Percentiles rank a stretch among this genome's conserved stretches.
Evolutionary conservation across 2,888 invertebrate genomes (phyloP).

Genomic region (Folsomia manolachei): DNA sequence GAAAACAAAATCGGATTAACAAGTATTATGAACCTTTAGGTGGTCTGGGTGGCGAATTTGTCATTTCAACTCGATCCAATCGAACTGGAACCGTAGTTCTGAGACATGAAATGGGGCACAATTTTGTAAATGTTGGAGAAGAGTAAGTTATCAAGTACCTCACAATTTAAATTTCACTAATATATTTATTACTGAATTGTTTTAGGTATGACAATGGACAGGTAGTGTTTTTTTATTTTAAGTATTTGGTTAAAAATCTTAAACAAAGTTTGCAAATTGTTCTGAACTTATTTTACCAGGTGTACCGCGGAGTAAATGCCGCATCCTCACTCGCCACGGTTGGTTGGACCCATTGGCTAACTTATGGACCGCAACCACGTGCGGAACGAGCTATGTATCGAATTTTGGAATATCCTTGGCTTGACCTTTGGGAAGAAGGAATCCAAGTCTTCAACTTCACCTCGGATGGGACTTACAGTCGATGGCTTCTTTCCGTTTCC

Average conservation of each 20-base stretch:
- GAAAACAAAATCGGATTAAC: too few species aligned
- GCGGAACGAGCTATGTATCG: constrained; percentile 42
- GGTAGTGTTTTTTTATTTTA: too few species aligned
- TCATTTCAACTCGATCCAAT: constrained; percentile 34
- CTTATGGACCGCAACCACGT: constrained; percentile 15
- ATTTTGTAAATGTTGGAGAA: constrained; percentile 35
- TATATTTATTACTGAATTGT: too few species aligned
- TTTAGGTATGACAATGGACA: too few species aligned
- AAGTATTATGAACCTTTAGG: constrained; percentile 42
- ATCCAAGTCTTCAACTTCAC: constrained; percentile 30
- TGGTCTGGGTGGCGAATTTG: constrained; percentile 41
- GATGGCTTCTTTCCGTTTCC: constrained; percentile 40
- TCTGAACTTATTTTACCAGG: too few species aligned
- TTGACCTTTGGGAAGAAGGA: constrained; percentile 25
- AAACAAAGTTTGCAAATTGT: too few species aligned
- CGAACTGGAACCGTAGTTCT: constrained; percentile 38
- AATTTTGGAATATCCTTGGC: constrained; percentile 42
- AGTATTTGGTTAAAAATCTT: too few species aligned
- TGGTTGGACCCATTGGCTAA: constrained; percentile 44
- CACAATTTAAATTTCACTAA: too few species aligned
- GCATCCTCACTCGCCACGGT: constrained; percentile 24
- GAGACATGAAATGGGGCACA: constrained; percentile 37
- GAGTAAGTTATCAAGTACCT: too few species aligned
- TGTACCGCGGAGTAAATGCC: constrained; percentile 42
- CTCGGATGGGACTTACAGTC: constrained; percentile 40